Conservation (phyloP, 2,888 invertebrate species). For the Thymelicus lineola region DNA sequence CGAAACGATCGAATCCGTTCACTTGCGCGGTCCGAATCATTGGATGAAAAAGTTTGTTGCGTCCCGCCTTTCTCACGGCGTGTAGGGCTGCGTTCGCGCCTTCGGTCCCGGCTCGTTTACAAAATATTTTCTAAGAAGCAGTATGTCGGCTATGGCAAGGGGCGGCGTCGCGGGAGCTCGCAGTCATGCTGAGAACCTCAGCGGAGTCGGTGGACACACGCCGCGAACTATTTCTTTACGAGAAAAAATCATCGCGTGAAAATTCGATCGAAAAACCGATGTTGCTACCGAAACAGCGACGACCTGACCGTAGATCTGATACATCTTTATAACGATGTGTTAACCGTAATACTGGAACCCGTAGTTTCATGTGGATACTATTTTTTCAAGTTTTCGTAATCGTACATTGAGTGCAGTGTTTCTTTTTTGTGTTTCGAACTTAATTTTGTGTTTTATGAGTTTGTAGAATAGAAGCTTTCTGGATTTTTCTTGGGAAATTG, state of each 20-base stretch:
- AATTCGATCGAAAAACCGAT: conserved; percentile 68
- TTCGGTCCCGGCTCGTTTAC: conserved; percentile 60
- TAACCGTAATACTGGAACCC: conserved; percentile 69
- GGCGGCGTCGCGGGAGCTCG: conserved; percentile 83
- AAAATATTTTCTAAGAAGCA: conserved; percentile 78
- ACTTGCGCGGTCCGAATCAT: conserved; percentile 57
- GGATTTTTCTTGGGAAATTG: conserved; percentile 30
- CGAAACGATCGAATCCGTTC: conserved; percentile 46
- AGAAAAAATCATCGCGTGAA: conserved; percentile 75
- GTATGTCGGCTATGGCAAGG: conserved; percentile 79
- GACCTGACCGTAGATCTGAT: conserved; percentile 53
- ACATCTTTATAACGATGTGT: conserved; percentile 74
- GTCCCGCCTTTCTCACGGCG: conserved; percentile 72
- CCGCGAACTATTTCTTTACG: conserved; percentile 76
- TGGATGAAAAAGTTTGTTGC: conserved; percentile 74
- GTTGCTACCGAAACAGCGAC: conserved; percentile 55
- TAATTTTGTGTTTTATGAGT: conserved; percentile 48
- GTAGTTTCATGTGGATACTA: conserved; percentile 71
- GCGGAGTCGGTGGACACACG: conserved; percentile 81
- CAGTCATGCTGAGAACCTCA: conserved; percentile 84
- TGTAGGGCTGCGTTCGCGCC: conserved; percentile 77
- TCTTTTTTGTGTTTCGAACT: conserved; percentile 58
- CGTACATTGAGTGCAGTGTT: conserved; percentile 75
- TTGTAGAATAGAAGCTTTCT: conserved; percentile 45
- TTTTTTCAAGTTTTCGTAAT: conserved; percentile 60